A percentile compares a stretch with the other conserved stretches of the same genome.
These are phyloP conservation scores for Eurois occulta DNA, from an alignment of 2,888 invertebrate genomes.

Conservation along the genomic window DNA sequence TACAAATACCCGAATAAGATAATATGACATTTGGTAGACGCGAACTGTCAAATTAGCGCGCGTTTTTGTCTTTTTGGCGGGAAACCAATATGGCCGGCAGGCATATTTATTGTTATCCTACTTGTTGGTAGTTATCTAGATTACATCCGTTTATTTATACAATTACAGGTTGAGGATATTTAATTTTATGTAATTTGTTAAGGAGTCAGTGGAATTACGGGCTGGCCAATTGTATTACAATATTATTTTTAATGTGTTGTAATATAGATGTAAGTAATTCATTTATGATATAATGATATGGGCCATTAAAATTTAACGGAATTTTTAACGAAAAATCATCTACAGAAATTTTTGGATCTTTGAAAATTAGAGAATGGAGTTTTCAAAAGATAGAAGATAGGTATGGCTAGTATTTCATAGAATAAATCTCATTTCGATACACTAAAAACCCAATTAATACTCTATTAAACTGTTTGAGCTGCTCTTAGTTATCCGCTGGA, in stretches of 20 bases:
- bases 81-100: slow-evolving; percentile 39
- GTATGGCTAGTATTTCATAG: no score
- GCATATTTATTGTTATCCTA: slow-evolving; percentile 8
- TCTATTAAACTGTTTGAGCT: no score
- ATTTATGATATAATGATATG: no score
- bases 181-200: slow-evolving; percentile 49
- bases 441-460: no score
- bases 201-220: slow-evolving; percentile 14
- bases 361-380: not conserved
- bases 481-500: no score
- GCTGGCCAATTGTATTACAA: slow-evolving; percentile 3
- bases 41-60: slow-evolving; percentile 74
- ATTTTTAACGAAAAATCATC: not conserved
- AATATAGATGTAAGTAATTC: not conserved
- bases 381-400: not conserved
- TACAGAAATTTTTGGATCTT: not conserved
- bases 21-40: slow-evolving; percentile 79
- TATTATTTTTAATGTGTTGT: not conserved
- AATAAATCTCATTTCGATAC: no score
- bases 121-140: slow-evolving; percentile 25
- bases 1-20: slow-evolving; percentile 43
- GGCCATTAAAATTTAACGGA: not conserved
- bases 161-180: slow-evolving; percentile 28
- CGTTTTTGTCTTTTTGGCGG: slow-evolving; percentile 64
- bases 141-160: slow-evolving; percentile 41